phyloP scores from a whole-genome alignment of 2,888 invertebrate genomes.

The Phytoseiulus persimilis region DNA sequence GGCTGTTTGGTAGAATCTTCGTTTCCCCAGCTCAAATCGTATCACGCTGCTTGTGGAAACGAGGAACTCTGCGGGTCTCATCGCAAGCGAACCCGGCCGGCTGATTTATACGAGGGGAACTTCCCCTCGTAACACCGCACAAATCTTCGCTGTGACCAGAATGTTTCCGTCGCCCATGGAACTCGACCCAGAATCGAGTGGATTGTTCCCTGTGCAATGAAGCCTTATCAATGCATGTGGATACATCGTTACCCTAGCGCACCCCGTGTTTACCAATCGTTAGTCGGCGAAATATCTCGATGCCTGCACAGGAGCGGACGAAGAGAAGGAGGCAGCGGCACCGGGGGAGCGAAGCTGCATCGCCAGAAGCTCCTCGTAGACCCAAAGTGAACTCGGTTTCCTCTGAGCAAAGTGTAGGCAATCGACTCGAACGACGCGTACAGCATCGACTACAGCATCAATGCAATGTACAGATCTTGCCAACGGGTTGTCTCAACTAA shows the following conservation, averaged over 20 bases:
- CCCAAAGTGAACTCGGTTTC: background rate
- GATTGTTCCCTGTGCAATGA: background rate
- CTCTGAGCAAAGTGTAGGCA: background rate
- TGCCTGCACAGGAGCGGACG: background rate
- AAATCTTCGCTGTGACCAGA: background rate
- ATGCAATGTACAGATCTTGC: background rate
- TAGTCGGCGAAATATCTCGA: conserved; percentile 24
- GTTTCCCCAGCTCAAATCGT: no score
- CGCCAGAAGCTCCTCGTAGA: background rate
- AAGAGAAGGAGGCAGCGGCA: background rate
- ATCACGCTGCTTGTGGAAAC: no score
- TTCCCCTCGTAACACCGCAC: no score
- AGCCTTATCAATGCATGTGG: background rate
- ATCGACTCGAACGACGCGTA: background rate
- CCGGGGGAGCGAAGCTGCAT: background rate
- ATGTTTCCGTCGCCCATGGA: background rate
- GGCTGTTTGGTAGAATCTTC: background rate
- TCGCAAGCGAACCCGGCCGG: no score
- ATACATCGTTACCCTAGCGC: background rate
- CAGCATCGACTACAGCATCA: background rate
- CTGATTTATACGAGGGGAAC: no score
- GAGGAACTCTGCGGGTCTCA: no score
- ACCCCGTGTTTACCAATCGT: conserved; percentile 29
- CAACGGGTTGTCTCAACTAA: no score
- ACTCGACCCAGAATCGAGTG: background rate